phyloP scores from a whole-genome alignment of 2,888 invertebrate genomes.

The Pelosia muscerda region DNA sequence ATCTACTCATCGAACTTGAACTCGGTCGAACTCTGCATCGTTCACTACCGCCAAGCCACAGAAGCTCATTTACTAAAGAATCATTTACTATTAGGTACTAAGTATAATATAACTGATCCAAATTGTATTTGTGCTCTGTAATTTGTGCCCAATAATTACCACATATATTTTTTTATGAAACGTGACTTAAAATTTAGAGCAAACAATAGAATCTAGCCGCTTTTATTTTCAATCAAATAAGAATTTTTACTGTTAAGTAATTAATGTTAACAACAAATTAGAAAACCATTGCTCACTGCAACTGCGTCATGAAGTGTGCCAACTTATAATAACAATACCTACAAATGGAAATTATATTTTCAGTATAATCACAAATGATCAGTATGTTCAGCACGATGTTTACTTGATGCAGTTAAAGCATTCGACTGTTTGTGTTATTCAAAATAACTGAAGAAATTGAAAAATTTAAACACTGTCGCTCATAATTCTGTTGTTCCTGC shows the following conservation, averaged over 20 bases:
- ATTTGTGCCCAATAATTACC: not conserved
- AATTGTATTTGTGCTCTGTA: not conserved
- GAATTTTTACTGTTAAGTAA: too few species aligned
- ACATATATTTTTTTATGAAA: not conserved
- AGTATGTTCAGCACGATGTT: not conserved
- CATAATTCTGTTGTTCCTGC: not conserved
- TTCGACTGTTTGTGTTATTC: conserved; percentile 1
- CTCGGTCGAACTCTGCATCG: too few species aligned
- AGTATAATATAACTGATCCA: not conserved
- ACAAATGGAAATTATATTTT: too few species aligned
- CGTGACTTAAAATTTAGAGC: too few species aligned
- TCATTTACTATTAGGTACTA: too few species aligned
- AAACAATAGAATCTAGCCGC: too few species aligned
- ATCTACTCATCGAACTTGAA: too few species aligned
- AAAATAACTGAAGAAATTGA: not conserved
- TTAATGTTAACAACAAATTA: too few species aligned
- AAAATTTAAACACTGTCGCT: not conserved
- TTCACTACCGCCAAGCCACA: too few species aligned
- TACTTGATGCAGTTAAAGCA: not conserved
- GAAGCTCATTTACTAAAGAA: too few species aligned
- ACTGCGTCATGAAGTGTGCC: not conserved
- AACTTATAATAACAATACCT: not conserved
- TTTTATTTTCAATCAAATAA: not conserved
- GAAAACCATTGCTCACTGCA: too few species aligned
- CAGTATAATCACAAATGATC: not conserved